Conservation (phyloP, 2,797 vertebrate species). For the Lepilemur ruficaudatus region DNA sequence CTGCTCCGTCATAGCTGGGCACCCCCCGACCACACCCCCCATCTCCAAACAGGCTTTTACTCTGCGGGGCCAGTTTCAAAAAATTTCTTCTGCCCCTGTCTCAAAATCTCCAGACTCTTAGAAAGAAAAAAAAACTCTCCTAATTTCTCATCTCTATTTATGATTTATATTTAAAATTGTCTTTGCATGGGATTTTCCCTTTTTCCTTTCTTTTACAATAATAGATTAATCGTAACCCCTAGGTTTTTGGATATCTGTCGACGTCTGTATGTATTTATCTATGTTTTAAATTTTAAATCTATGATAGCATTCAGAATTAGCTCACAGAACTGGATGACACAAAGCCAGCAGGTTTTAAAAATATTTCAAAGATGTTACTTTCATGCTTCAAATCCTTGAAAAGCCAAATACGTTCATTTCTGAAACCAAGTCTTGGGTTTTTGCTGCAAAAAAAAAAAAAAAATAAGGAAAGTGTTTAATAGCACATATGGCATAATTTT, state of each 20-base stretch:
- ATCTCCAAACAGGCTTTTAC: neutral
- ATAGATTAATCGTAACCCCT: neutral
- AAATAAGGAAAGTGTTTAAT: slow-evolving; percentile 88
- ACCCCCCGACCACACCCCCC: rapidly evolving
- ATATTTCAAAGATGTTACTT: slow-evolving; percentile 83
- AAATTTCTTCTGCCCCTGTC: neutral
- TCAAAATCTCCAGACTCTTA: neutral
- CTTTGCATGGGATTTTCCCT: neutral
- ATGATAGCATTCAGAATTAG: slow-evolving; percentile 67
- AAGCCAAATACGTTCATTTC: slow-evolving; percentile 83
- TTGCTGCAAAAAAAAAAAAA: slow-evolving; percentile 76
- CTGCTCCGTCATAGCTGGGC: no score
- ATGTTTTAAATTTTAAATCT: slow-evolving; percentile 67
- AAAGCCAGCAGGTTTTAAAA: slow-evolving; percentile 82
- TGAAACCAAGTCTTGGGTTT: slow-evolving; percentile 86
- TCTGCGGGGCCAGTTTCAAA: neutral
- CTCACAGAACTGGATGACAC: slow-evolving; percentile 76
- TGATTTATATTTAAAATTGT: neutral
- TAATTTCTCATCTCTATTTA: neutral
- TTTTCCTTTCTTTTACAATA: neutral
- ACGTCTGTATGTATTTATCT: slow-evolving; percentile 59
- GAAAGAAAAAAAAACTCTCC: neutral
- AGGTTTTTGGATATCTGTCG: neutral
- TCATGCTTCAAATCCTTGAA: slow-evolving; percentile 85
- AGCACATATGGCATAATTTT: slow-evolving; percentile 92